Evolutionary conservation across 2,113 vertebrate genomes (phyloP).

Genomic region (Podocnemis expansa): DNA sequence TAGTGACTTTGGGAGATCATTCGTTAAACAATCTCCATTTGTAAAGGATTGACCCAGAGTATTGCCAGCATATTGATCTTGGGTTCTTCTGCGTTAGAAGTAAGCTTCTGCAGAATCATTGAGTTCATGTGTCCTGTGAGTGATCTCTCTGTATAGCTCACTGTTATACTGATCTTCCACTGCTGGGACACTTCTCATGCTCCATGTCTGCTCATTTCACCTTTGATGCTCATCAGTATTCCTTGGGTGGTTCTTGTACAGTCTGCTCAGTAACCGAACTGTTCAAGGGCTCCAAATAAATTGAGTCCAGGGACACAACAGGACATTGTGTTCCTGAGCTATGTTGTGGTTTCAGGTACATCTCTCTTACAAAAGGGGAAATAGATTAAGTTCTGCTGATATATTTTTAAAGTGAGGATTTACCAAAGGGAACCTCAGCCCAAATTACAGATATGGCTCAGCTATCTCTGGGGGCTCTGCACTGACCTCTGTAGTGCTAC

Average conservation of each 20-base stretch:
- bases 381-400: background rate
- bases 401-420: background rate
- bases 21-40: too few species aligned
- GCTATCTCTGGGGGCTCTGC: background rate
- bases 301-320: background rate
- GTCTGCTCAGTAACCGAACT: background rate
- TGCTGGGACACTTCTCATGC: background rate
- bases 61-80: background rate
- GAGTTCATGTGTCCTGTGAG: background rate
- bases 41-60: background rate
- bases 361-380: accelerated
- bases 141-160: background rate
- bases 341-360: background rate
- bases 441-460: background rate
- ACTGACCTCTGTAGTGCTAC: background rate
- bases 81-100: background rate
- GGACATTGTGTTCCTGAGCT: background rate
- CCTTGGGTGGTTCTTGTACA: background rate
- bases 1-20: background rate
- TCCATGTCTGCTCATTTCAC: background rate
- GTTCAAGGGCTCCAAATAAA: background rate
- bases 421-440: background rate
- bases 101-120: background rate
- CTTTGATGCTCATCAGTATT: background rate
- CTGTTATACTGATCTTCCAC: background rate